Percentiles rank a stretch among this genome's conserved stretches.
phyloP scores from a whole-genome alignment of 2,797 vertebrate species.

The Mastacembelus armatus region DNA sequence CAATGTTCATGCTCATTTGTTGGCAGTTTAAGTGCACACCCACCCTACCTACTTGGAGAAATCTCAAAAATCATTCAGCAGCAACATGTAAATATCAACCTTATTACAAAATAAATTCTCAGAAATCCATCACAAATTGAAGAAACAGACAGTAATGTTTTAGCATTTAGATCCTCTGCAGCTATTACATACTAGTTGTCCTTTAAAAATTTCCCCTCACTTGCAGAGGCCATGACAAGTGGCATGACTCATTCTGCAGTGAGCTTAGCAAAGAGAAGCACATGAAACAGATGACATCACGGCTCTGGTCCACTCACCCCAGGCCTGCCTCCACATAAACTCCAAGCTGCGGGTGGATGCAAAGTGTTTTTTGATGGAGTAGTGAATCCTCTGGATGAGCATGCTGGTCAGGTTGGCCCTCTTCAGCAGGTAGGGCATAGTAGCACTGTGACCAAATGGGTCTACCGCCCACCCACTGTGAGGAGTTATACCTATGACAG shows the following conservation, averaged over 20 bases:
- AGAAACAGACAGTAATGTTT: conserved; percentile 38
- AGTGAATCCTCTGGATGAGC: conserved; percentile 98
- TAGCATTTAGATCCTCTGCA: conserved; percentile 23
- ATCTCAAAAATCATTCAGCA: neutral
- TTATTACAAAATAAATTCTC: conserved; percentile 11
- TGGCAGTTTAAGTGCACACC: neutral
- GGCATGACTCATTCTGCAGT: conserved; percentile 51
- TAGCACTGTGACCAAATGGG: conserved; percentile 96
- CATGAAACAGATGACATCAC: conserved; percentile 41
- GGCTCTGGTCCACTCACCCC: conserved; percentile 87
- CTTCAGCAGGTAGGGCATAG: conserved; percentile 95
- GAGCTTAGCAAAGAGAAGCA: conserved; percentile 48
- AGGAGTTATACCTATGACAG: conserved; percentile 86
- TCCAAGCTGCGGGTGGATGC: conserved; percentile 92
- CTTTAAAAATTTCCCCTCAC: conserved; percentile 33
- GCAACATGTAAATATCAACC: neutral
- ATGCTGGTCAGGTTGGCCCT: conserved; percentile 95
- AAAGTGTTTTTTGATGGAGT: conserved; percentile 97
- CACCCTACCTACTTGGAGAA: conserved; percentile 1
- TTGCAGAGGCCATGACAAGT: conserved; percentile 40
- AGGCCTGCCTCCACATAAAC: conserved; percentile 99
- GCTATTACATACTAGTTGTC: conserved; percentile 7
- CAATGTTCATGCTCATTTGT: neutral
- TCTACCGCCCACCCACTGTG: conserved; percentile 95
- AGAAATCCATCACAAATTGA: conserved; percentile 10